Base-by-base conservation (phyloP, 2,797 vertebrate species). In the Acrossocheilus fasciatus region DNA sequence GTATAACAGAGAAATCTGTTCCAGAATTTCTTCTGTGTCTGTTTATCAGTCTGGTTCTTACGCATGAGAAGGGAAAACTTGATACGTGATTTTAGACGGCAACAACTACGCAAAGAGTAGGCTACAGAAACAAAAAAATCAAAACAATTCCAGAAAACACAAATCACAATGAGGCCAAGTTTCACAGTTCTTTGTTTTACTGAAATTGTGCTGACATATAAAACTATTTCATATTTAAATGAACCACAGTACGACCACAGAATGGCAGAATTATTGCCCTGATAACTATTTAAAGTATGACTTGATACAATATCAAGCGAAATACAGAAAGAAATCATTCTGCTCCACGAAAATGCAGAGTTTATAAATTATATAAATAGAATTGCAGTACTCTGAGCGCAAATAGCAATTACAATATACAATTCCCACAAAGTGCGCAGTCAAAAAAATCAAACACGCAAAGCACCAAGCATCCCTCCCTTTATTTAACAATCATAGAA, bases 341-440 rank as follows among this genome's bases (percentile, higher is more conserved):
- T 50, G 8, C 77, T 74, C 68, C 52, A 50, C 84, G 64, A 80
- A 73, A 84, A 78, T 18, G 75, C 62, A 70, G 69, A 81, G 69
- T 64, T 18, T 50, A 81, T 81, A 81, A 79, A 79, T 85, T 11
- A 86, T 80, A 84, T 79, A 88, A 86, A 86, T 72, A 83, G 30
- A 72, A 87, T 47, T 52, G 52, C 36, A 8, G 20, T 76, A 50
- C 36, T 88, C 73, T 68, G 80, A 52, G 41, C 69, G 76, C 66
- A 72, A 72, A 62, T 64, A 62, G 52, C 41, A 80, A 57, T 80
- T 39, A 80, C 84, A 80, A 30, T 81, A 91, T 85, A 89, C 59
- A 88, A 64, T 79, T 72, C 17, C 41, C 50, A 57, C 36, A 70
- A 73, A 30, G 12, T 17, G 36, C 4, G 6, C n/a, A 26, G 30